Conservation (phyloP, 2,113 vertebrate species). For the Nibea coibor region DNA sequence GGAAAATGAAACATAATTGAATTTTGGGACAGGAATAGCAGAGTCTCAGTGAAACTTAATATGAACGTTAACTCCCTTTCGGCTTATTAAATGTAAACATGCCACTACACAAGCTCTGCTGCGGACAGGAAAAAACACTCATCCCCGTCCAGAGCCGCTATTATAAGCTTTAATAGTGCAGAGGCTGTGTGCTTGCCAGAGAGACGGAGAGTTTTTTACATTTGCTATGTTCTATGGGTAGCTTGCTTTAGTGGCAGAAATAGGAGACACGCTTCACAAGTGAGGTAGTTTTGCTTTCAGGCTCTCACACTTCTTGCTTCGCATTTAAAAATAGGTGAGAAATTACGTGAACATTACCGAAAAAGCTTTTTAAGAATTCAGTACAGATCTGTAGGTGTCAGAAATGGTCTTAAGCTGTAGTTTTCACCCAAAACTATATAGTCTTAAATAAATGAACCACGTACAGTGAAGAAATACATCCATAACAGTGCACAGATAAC, state of each 20-base stretch:
- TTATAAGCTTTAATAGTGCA: conserved; percentile 32
- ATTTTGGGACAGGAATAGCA: background rate
- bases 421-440: too few species aligned
- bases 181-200: background rate
- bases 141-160: conserved; percentile 23
- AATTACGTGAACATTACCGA: too few species aligned
- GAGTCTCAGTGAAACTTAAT: background rate
- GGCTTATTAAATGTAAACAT: background rate
- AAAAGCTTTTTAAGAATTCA: too few species aligned
- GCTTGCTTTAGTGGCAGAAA: conserved; percentile 10
- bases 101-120: background rate
- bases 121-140: conserved; percentile 16
- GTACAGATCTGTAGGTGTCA: too few species aligned
- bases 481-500: too few species aligned
- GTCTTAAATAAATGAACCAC: too few species aligned
- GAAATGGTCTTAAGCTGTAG: too few species aligned
- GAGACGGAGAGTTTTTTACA: conserved; percentile 4
- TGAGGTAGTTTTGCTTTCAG: background rate
- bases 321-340: background rate
- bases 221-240: conserved; percentile 19
- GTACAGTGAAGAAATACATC: too few species aligned
- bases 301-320: background rate
- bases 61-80: background rate
- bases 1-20: background rate
- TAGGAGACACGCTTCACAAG: background rate